These are phyloP conservation scores for Atethmia centrago DNA, from an alignment of 2,888 invertebrate genomes.

Conservation along the genomic window DNA sequence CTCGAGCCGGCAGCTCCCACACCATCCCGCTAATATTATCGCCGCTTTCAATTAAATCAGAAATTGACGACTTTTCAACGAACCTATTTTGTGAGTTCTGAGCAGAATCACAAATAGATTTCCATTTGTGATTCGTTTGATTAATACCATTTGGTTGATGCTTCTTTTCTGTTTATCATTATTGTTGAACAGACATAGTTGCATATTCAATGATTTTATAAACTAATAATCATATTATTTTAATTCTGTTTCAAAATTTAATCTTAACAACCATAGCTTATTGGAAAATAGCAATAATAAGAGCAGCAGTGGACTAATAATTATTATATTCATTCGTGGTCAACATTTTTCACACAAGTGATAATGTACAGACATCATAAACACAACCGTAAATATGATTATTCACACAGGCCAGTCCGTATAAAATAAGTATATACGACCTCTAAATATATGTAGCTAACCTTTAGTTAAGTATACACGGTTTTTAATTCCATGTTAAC, in stretches of 20 bases:
- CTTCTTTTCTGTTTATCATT: conserved; percentile 20
- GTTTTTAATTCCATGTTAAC: too few species aligned
- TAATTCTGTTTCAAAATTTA: background rate
- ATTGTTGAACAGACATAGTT: conserved; percentile 18
- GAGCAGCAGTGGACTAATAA: too few species aligned
- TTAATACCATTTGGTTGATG: conserved; percentile 27
- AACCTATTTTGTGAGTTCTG: conserved; percentile 72
- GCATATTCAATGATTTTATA: conserved; percentile 26
- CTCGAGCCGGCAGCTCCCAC: conserved; percentile 72
- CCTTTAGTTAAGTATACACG: too few species aligned
- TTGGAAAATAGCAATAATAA: too few species aligned
- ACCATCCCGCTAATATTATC: conserved; percentile 75
- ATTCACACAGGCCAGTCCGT: too few species aligned
- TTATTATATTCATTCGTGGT: too few species aligned
- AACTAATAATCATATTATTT: background rate
- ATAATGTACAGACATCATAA: too few species aligned
- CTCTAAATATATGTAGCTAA: too few species aligned
- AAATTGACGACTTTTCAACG: conserved; percentile 76
- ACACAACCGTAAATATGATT: too few species aligned
- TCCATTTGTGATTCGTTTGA: conserved; percentile 58
- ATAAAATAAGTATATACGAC: too few species aligned
- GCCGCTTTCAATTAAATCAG: conserved; percentile 78
- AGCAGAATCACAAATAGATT: conserved; percentile 68
- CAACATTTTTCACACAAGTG: too few species aligned
- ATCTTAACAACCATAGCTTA: too few species aligned